phyloP scores from a whole-genome alignment of 2,888 invertebrate genomes.

The Diaphora mendica region DNA sequence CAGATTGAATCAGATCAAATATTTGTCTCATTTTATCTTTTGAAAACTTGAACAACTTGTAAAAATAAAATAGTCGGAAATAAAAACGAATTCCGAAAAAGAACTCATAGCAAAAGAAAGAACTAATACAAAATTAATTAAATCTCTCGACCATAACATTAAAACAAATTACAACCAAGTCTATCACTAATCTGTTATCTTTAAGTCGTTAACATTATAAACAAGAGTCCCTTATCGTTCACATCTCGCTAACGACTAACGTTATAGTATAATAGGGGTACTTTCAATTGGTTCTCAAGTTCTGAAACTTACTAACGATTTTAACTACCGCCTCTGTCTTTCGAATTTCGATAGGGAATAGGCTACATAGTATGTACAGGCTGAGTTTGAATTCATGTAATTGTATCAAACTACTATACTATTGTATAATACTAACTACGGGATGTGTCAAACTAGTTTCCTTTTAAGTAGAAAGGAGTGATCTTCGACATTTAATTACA shows the following conservation, averaged over 20 bases:
- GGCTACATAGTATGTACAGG: constrained; percentile 3
- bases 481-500: background rate
- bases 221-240: constrained; percentile 22
- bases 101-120: background rate
- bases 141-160: background rate
- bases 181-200: constrained; percentile 4
- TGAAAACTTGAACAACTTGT: background rate
- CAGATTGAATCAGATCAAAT: background rate
- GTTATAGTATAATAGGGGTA: constrained; percentile 23
- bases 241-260: constrained; percentile 17
- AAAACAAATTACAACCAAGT: constrained; percentile 1
- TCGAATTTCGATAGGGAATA: constrained; percentile 25
- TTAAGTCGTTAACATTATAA: constrained; percentile 16
- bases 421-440: too few species aligned
- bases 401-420: too few species aligned
- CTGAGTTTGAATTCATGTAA: background rate
- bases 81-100: background rate
- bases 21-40: background rate
- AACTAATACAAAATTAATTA: background rate
- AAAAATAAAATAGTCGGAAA: background rate
- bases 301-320: constrained; percentile 30
- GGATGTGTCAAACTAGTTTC: background rate
- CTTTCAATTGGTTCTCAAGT: constrained; percentile 27
- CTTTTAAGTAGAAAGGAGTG: background rate
- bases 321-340: constrained; percentile 30